Base-by-base conservation (phyloP, 1,140 invertebrate species). In the Trachymyrmex septentrionalis region DNA sequence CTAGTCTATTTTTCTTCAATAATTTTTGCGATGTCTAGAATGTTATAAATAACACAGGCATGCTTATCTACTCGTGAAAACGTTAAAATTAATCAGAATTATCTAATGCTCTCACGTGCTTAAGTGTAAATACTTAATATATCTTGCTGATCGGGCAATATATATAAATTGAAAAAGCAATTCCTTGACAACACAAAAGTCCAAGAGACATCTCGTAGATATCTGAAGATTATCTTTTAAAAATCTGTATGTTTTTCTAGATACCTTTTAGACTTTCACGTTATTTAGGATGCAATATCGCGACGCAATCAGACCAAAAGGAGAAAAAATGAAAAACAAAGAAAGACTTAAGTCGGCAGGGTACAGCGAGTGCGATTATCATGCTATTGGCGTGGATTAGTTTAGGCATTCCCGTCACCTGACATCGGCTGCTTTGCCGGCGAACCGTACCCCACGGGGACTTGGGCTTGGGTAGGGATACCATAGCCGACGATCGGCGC, bases 381-480 rank as follows among this genome's bases (percentile, higher is more conserved):
- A 89, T 91, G 78, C 87, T 75, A 50, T 87, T 48, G 38, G 63
- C 78, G 76, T 73, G 82, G 30, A 80, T 59, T 73, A 78, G 71
- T 92, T 87, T 78, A 90, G 85, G 85, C 87, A 92, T 86, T 93
- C 93, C 93, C 90, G 89, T 95, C 95, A 95, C 95, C 95, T 95
- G 95, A 87, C 95, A 96, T 95, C 90, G 96, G 95, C 92, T 96
- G 96, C 90, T 96, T 95, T 81, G 95, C 96, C 76, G 96, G 96
- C 87, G 96, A 97, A 90, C 96, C 96, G 95, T 96, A 96, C 95
- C 96, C 94, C 85, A 93, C 90, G 77, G 93, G 92, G 71, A 90
- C 86, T 94, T 95, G 95, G 88, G 91, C 91, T 89, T 94, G 93
- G 89, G 91, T 91, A 81, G 92, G 91, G 61, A 94, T 88, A 86